Evolutionary conservation across 1,140 invertebrate genomes (phyloP).

Genomic region (Dufourea novaeangliae): DNA sequence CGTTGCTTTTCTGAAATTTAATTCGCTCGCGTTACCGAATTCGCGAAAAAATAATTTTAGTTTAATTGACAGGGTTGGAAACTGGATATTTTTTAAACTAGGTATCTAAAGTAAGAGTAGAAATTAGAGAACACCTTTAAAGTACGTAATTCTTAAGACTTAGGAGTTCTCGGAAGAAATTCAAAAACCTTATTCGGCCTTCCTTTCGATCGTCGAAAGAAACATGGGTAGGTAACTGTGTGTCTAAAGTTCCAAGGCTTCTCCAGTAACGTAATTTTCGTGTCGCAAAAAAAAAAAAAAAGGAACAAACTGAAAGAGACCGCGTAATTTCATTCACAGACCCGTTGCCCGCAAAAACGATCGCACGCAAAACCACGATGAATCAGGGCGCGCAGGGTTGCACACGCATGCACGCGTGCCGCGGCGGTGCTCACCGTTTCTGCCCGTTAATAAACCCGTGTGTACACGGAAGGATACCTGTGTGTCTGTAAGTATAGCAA

Average conservation of each 20-base stretch:
- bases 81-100: no score
- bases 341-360: constrained; percentile 22
- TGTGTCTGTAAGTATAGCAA: background rate
- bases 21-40: no score
- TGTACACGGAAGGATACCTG: background rate
- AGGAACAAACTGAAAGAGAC: constrained; percentile 16
- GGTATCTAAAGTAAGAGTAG: no score
- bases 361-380: background rate
- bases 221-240: no score
- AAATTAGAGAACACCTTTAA: no score
- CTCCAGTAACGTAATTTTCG: background rate
- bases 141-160: no score
- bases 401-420: background rate
- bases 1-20: background rate
- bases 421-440: background rate
- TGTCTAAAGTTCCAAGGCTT: no score
- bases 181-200: no score
- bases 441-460: constrained; percentile 35
- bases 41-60: no score
- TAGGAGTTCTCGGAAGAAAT: no score
- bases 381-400: constrained; percentile 6
- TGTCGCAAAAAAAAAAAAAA: constrained; percentile 8
- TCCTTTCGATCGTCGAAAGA: no score
- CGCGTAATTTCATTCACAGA: constrained; percentile 21
- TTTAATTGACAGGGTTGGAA: no score